Evolutionary conservation across 2,888 invertebrate genomes (phyloP), one percentile per base, ranked within the genome.

Genomic region (Tetropium fuscum): DNA sequence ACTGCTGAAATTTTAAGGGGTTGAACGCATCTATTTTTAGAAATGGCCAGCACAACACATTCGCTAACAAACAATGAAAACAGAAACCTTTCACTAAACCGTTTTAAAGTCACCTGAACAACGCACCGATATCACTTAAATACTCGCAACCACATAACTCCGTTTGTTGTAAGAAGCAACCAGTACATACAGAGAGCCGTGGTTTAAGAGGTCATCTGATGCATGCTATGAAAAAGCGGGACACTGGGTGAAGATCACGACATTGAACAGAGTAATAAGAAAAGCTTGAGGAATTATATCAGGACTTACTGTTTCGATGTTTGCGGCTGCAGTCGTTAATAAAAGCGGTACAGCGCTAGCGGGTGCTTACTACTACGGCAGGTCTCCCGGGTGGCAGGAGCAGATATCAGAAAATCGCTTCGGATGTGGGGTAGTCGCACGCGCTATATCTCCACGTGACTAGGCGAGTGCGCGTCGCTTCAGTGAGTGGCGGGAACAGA

Each of bases 401-500:
- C 64, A 70, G 71, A 40, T 48, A 48, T 48, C 70, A 75, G 75
- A 73, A 77, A 73, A 72, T 71, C 64, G 51, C 64, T 74, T 71
- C 69, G 72, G 73, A 72, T 51, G 72, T 71, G 73, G 74, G 75
- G 71, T 76, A 75, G 77, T 76, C 77, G 77, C 74, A 78, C 75
- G 77, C 78, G 74, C 74, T 72, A 48, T 70, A 67, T 63, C 71
- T 76, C 72, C 78, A 77, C 78, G 77, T 76, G 78, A 78, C 75
- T 73, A 74, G 32, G 54, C 18, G 53, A 25, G 47, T 59, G 59
- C 48, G 59, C 47, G 47, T 59, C 57, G 59, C 55, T 30, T 45
- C 60, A 63, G 15, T 40, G 78, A 78, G 77, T 80, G 80, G 80
- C 79, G 80, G 80, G 79, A 80, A 80, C 75, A 71, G 69, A 69